Conservation (phyloP, 2,797 vertebrate genomes). For the Varecia variegata region DNA sequence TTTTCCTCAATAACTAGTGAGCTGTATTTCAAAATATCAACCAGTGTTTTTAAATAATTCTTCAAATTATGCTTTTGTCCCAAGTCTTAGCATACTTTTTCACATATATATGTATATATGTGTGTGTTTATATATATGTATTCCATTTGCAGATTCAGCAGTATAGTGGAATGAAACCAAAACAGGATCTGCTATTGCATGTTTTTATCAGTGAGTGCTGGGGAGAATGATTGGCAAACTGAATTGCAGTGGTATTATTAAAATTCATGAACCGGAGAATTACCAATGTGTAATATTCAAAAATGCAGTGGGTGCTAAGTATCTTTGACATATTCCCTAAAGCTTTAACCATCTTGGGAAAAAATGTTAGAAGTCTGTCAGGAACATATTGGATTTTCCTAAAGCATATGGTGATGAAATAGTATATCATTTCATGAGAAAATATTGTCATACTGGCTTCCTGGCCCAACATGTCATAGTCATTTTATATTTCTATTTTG, state of each 20-base stretch:
- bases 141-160: slow-evolving; percentile 48
- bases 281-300: slow-evolving; percentile 67
- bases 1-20: slow-evolving; percentile 22
- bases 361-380: slow-evolving; percentile 79
- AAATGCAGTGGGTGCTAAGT: slow-evolving; percentile 70
- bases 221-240: slow-evolving; percentile 60
- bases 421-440: slow-evolving; percentile 63
- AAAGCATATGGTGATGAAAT: slow-evolving; percentile 80
- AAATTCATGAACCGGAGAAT: slow-evolving; percentile 75
- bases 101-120: background rate
- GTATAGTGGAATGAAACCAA: background rate
- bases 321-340: slow-evolving; percentile 78
- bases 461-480: slow-evolving; percentile 35
- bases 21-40: slow-evolving; percentile 56
- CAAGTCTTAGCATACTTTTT: background rate
- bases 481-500: slow-evolving; percentile 38
- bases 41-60: slow-evolving; percentile 64
- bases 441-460: slow-evolving; percentile 72
- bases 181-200: slow-evolving; percentile 32
- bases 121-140: background rate
- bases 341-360: slow-evolving; percentile 71
- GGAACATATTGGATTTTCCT: slow-evolving; percentile 78
- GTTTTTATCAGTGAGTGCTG: slow-evolving; percentile 55
- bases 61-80: slow-evolving; percentile 15
- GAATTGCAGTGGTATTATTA: slow-evolving; percentile 60